A percentile compares a stretch with the other conserved stretches of the same genome.
These are phyloP conservation scores for Thalassaphorura encarpata DNA, from an alignment of 1,140 invertebrate genomes.

Conservation along the genomic window DNA sequence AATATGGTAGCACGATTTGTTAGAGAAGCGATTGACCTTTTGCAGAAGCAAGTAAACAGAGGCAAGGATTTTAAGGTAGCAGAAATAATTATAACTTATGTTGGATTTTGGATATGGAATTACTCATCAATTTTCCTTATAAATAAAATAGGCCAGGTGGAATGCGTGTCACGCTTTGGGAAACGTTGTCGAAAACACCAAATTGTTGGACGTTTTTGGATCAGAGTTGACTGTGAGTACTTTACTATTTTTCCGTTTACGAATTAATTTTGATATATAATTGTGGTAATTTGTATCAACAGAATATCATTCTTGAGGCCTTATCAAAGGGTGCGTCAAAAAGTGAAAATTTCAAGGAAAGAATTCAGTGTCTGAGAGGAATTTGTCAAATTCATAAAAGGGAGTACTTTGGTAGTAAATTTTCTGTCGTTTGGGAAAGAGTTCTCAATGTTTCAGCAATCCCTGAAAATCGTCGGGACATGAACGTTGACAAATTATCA, in stretches of 20 bases:
- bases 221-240: slow-evolving; percentile 3
- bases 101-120: not conserved
- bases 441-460: too few species aligned
- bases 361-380: slow-evolving; percentile 6
- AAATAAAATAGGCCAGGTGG: slow-evolving; percentile 18
- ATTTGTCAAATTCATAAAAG: not conserved
- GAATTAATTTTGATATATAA: not conserved
- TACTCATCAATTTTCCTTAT: not conserved
- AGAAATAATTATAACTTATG: not conserved
- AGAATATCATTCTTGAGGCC: slow-evolving; percentile 11
- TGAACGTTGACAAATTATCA: too few species aligned
- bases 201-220: not conserved
- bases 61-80: slow-evolving; percentile 18
- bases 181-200: slow-evolving; percentile 4
- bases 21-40: too few species aligned
- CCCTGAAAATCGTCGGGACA: too few species aligned
- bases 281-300: not conserved
- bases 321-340: slow-evolving; percentile 3
- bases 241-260: not conserved
- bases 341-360: slow-evolving; percentile 27
- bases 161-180: slow-evolving; percentile 18
- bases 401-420: not conserved
- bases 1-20: too few species aligned
- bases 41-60: slow-evolving; percentile 1
- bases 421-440: slow-evolving; percentile 8